Evolutionary conservation across 2,113 vertebrate genomes (phyloP), one percentile per base, ranked within the genome.

Genomic region (Chaetura pelagica): DNA sequence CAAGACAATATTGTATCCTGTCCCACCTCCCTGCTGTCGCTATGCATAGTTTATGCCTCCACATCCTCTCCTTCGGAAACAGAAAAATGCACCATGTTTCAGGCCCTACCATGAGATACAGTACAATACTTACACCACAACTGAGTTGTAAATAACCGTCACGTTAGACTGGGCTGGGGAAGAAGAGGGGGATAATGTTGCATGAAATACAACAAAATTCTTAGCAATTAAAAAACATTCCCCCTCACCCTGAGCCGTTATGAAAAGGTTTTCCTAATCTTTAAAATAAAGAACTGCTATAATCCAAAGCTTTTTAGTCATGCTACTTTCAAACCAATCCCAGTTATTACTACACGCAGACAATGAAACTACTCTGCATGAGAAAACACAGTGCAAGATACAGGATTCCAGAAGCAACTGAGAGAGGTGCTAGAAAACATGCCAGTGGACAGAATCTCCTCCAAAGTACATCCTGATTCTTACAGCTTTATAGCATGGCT

Each of bases 51-150:
- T 87, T 6, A n/a, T 54, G 32, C 19, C 35, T 75, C 44, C 0
- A 0, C 1, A 2, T 20, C n/a, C 57, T 18, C 38, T 42, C 27
- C 59, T 67, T n/a, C 4, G 1, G 22, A 74, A 86, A 57, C 6
- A 74, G 34, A 55, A 80, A 40, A 10, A n/a, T 1, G 7, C 6
- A 46, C 6, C 3, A 4, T 6, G 6, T n/a, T 79, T 63, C 72
- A 82, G 61, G 57, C 29, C 26, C 69, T 69, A 34, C 9, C 59
- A 26, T 4, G 10, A 38, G 19, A 54, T 12, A 32, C 16, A 62
- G 40, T 20, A 32, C 10, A 55, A 57, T 16, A 64, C 3, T 17
- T 34, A 30, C 4, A 6, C 12, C 34, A 78, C 19, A 63, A 32
- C 6, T 23, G 17, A 82, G 20, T 7, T 72, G 12, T 49, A 68